Percentiles rank a stretch among this genome's conserved stretches.
phyloP scores from a whole-genome alignment of 2,888 invertebrate genomes.

The Aradus depressus region DNA sequence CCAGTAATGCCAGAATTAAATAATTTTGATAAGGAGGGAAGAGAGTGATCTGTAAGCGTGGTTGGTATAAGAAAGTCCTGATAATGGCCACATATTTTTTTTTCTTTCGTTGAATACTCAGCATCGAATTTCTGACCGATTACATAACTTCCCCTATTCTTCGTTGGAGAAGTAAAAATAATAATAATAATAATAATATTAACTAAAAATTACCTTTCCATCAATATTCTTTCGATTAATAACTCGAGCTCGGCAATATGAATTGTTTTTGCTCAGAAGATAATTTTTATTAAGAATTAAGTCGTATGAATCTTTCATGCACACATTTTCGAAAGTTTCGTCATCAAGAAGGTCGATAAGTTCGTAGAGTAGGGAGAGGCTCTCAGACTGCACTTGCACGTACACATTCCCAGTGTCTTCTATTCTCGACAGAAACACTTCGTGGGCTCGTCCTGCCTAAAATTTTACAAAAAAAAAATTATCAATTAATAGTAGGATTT shows the following conservation, averaged over 20 bases:
- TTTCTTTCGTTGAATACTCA: too few species aligned
- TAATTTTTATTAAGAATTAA: constrained; percentile 2
- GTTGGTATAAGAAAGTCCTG: too few species aligned
- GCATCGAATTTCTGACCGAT: too few species aligned
- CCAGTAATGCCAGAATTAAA: too few species aligned
- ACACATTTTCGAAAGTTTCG: neutral
- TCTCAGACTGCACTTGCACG: constrained; percentile 1
- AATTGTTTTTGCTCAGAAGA: neutral
- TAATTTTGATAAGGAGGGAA: too few species aligned
- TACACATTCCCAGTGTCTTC: neutral
- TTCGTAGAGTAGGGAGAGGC: neutral
- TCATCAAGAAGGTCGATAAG: constrained; percentile 10
- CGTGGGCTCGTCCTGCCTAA: constrained; percentile 1
- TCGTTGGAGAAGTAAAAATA: neutral
- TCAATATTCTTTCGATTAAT: neutral
- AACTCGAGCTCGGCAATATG: neutral
- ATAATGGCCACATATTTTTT: too few species aligned
- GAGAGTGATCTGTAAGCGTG: too few species aligned
- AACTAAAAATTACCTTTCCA: neutral
- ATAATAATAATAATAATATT: neutral
- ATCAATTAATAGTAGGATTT: neutral
- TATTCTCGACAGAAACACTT: neutral
- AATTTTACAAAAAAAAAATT: constrained; percentile 1
- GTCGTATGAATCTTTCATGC: constrained; percentile 2
- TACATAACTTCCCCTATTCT: too few species aligned